Evolutionary conservation across 2,797 vertebrate genomes (phyloP).

Genomic region (Lutjanus campechanus): DNA sequence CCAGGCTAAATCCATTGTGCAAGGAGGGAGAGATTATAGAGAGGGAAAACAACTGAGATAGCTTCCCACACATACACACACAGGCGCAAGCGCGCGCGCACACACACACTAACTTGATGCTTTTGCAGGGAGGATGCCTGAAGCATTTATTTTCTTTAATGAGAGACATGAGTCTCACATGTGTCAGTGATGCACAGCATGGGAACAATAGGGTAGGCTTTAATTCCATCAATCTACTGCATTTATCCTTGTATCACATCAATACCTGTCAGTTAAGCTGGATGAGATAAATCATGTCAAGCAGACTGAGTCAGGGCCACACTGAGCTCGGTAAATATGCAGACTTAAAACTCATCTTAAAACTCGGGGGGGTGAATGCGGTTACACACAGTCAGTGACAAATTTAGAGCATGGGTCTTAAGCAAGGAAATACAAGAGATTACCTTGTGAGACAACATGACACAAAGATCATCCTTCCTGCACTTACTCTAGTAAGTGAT

Average conservation of each 20-base stretch:
- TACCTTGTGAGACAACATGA: slow-evolving; percentile 70
- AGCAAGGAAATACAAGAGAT: slow-evolving; percentile 67
- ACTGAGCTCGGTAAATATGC: slow-evolving; percentile 57
- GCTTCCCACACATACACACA: slow-evolving; percentile 66
- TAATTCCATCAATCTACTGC: slow-evolving; percentile 82
- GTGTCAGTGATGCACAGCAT: slow-evolving; percentile 82
- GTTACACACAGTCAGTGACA: slow-evolving; percentile 51
- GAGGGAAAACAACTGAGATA: slow-evolving; percentile 75
- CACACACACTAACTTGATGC: slow-evolving; percentile 52
- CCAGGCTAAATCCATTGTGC: slow-evolving; percentile 74
- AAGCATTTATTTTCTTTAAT: slow-evolving; percentile 85
- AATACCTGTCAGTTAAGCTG: slow-evolving; percentile 79
- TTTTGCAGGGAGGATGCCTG: slow-evolving; percentile 74
- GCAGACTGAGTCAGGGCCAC: slow-evolving; percentile 60
- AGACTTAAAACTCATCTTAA: slow-evolving; percentile 61
- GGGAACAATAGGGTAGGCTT: slow-evolving; percentile 81
- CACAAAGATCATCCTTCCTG: slow-evolving; percentile 71
- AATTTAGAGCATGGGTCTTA: slow-evolving; percentile 53
- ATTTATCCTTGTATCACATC: slow-evolving; percentile 83
- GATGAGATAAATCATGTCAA: slow-evolving; percentile 77
- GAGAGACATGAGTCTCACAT: slow-evolving; percentile 85
- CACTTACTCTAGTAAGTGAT: slow-evolving; percentile 77
- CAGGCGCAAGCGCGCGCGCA: slow-evolving; percentile 4
- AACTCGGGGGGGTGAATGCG: slow-evolving; percentile 52
- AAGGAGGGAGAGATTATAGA: slow-evolving; percentile 75